Conservation (phyloP, 64 coral and sea anemone species). For the Anthopleura sola region DNA sequence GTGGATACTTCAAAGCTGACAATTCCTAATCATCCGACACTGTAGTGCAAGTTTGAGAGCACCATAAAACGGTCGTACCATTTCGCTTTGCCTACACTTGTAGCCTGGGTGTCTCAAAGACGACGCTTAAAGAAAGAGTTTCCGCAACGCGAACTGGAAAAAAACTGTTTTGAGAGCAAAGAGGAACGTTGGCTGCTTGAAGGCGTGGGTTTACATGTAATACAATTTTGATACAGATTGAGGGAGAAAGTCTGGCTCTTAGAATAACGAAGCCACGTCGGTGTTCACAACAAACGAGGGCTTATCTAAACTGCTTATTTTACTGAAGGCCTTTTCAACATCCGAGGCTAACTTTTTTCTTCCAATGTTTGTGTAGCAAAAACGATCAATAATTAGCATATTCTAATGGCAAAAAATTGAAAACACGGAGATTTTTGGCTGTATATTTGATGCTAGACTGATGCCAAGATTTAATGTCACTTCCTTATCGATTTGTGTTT, state of each 20-base stretch:
- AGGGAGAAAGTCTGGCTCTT: too few relatives aligned
- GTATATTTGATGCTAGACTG: background rate
- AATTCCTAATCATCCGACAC: background rate
- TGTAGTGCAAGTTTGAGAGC: background rate
- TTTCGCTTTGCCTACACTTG: background rate
- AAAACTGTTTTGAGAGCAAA: background rate
- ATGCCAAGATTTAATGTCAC: background rate
- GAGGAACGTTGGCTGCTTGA: background rate
- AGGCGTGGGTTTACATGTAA: too few relatives aligned
- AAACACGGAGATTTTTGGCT: background rate
- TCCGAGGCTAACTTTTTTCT: background rate
- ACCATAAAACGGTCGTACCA: background rate
- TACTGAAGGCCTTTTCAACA: background rate
- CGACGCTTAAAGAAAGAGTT: background rate
- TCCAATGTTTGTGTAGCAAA: background rate
- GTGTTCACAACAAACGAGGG: too few relatives aligned
- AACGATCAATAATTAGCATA: too few relatives aligned
- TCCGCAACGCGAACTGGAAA: background rate
- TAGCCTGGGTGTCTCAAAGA: background rate
- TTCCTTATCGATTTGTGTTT: background rate
- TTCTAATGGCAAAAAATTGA: too few relatives aligned
- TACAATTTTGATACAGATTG: too few relatives aligned
- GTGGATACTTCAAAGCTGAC: background rate
- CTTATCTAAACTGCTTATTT: too few relatives aligned
- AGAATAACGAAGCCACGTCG: too few relatives aligned